phyloP scores from a whole-genome alignment of 2,797 vertebrate genomes.

The Syngnathus rostellatus region DNA sequence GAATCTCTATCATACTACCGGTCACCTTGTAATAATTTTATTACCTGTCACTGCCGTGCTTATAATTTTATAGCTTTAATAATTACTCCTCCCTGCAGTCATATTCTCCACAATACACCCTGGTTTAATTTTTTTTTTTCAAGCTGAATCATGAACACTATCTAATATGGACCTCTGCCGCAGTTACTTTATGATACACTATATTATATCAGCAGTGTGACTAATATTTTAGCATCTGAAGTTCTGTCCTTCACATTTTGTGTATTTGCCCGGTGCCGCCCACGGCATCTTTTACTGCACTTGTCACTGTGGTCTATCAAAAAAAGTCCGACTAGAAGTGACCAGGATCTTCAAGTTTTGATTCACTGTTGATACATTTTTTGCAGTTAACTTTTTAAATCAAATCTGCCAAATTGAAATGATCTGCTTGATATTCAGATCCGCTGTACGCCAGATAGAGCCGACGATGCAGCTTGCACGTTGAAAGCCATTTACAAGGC shows the following conservation, averaged over 20 bases:
- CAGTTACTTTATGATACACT: neutral
- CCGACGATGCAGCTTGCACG: no score
- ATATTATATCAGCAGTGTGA: neutral
- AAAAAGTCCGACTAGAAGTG: no score
- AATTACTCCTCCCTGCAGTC: neutral
- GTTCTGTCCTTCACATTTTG: constrained; percentile 25
- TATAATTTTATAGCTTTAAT: constrained; percentile 4
- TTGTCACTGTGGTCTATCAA: constrained; percentile 12
- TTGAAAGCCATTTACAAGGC: no score
- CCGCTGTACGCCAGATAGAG: no score
- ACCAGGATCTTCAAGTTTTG: no score
- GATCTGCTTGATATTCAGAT: no score
- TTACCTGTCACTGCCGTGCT: neutral
- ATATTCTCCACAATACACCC: neutral
- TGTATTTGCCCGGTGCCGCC: constrained; percentile 22
- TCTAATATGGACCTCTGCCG: neutral
- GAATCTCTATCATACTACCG: constrained; percentile 1
- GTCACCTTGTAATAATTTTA: constrained; percentile 3
- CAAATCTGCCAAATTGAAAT: no score
- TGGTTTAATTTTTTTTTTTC: neutral
- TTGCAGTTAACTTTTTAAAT: no score
- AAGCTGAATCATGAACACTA: neutral
- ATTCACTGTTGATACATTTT: no score
- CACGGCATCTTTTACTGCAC: constrained; percentile 13
- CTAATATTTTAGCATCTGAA: neutral